Evolutionary conservation across 1,140 invertebrate genomes (phyloP), one percentile per base, ranked within the genome.

Genomic region (Bombyx mandarina): DNA sequence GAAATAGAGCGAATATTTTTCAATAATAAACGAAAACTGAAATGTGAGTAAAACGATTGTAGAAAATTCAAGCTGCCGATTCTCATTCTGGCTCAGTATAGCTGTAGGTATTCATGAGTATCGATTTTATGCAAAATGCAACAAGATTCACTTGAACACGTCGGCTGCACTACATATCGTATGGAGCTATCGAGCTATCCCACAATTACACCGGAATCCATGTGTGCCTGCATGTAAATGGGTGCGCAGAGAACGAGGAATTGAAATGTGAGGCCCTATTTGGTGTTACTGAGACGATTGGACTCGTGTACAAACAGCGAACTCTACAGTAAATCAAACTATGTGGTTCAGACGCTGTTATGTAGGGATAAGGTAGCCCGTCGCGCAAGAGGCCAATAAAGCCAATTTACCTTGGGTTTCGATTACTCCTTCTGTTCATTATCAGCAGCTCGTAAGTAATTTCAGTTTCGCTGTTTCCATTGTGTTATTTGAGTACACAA

Each of bases 41-140:
- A 60, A 65, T 69, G 71, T 77, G 74, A 78, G 73, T 82, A 77
- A 75, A 75, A 77, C 65, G 63, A 75, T 79, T 77, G 67, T 71
- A 69, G 73, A 62, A 69, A 79, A 84, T 79, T 75, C 72, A 68
- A 67, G 64, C 63, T 67, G 67, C 60, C 68, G 73, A 75, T 68
- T 76, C 75, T 77, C 79, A 69, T 76, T 70, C 54, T 69, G 67
- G 77, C 67, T 67, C 67, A 50, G 59, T 69, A 72, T 75, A 69
- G 73, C 64, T 73, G 75, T 58, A 54, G 50, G 61, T 77, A 86
- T 86, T 84, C 79, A 82, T 79, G 80, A 81, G 76, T 86, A 86
- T 86, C 83, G 83, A 86, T 86, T 86, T 86, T 86, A 86, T 86
- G 81, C 79, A 86, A 86, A 86, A 83, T 84, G 81, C 80, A 86